Percentiles rank a stretch among this genome's conserved stretches.
Conservation (phyloP, 2,797 vertebrate genomes). For the Cetoscarus ocellatus region DNA sequence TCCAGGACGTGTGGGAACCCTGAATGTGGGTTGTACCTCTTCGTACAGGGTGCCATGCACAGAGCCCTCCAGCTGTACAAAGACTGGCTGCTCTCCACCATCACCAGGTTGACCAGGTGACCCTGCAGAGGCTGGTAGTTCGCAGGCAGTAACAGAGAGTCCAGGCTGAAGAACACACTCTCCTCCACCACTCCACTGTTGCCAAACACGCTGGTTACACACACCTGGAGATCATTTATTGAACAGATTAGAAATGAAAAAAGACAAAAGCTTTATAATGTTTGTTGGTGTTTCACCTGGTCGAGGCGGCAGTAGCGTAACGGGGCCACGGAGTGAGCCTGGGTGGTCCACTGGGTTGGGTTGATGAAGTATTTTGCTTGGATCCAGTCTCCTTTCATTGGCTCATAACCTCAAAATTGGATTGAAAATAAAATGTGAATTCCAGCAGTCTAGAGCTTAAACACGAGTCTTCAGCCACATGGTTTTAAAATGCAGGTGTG, state of each 20-base stretch:
- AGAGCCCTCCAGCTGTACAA: constrained; percentile 93
- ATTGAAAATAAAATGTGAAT: constrained; percentile 15
- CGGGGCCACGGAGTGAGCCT: constrained; percentile 89
- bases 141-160: constrained; percentile 88
- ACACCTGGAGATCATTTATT: constrained; percentile 78
- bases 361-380: constrained; percentile 91
- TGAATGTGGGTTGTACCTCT: constrained; percentile 78
- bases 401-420: constrained; percentile 85
- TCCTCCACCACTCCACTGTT: constrained; percentile 89
- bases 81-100: constrained; percentile 94
- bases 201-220: constrained; percentile 87
- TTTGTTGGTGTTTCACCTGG: constrained; percentile 77
- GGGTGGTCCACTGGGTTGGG: constrained; percentile 86
- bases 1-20: neutral
- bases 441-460: neutral
- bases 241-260: neutral
- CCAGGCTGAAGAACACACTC: constrained; percentile 91
- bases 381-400: constrained; percentile 95
- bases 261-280: neutral
- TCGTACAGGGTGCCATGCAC: constrained; percentile 87
- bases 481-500: neutral
- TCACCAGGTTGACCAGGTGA: constrained; percentile 89
- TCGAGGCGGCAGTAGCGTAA: constrained; percentile 91
- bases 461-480: constrained; percentile 20
- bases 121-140: constrained; percentile 84